These are phyloP conservation scores for Aspiorhynchus laticeps DNA, from an alignment of 2,113 vertebrate genomes.

Conservation along the genomic window DNA sequence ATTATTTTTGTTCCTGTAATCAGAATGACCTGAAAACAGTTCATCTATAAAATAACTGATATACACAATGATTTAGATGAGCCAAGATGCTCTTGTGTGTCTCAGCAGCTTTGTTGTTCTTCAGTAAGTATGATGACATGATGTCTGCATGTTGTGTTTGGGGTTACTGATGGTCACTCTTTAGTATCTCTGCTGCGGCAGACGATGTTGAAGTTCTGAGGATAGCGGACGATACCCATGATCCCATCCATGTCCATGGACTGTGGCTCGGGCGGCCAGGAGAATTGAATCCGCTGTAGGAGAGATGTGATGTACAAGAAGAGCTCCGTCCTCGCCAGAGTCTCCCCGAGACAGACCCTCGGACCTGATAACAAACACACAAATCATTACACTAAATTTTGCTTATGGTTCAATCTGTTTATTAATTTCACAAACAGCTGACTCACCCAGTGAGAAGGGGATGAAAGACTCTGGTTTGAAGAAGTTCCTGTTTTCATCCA, in stretches of 20 bases:
- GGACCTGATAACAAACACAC: slow-evolving; percentile 65
- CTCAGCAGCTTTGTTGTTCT: neutral
- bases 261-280: neutral
- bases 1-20: neutral
- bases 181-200: slow-evolving; percentile 35
- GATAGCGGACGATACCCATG: slow-evolving; percentile 36
- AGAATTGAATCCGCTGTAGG: slow-evolving; percentile 77
- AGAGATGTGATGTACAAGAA: slow-evolving; percentile 77
- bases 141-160: neutral
- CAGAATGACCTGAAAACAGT: neutral
- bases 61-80: neutral
- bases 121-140: neutral
- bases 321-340: slow-evolving; percentile 73
- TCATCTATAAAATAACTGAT: neutral
- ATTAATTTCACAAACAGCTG: neutral
- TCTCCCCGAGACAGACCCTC: slow-evolving; percentile 74
- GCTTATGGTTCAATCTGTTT: neutral
- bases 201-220: slow-evolving; percentile 32
- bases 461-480: slow-evolving; percentile 44
- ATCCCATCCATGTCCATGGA: slow-evolving; percentile 47
- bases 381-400: neutral
- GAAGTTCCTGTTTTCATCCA: slow-evolving; percentile 60
- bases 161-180: neutral
- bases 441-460: slow-evolving; percentile 55
- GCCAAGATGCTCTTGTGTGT: neutral